Conservation (phyloP, 2,797 vertebrate species). For the Staurois parvus region DNA sequence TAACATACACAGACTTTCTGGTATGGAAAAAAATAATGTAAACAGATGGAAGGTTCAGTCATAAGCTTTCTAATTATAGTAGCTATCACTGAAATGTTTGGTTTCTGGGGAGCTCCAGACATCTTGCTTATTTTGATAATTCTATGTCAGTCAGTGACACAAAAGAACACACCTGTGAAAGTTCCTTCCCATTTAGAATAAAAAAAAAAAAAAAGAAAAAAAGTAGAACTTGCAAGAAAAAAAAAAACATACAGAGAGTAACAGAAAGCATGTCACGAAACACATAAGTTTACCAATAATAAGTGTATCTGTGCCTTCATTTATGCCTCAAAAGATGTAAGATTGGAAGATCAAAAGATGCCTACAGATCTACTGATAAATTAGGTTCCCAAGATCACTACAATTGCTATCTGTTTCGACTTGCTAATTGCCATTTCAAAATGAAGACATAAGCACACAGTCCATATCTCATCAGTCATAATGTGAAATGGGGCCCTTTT, state of each 20-base stretch:
- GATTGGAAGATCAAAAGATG: constrained; percentile 20
- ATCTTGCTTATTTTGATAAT: not conserved
- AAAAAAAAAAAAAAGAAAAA: not conserved
- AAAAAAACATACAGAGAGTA: constrained; percentile 6
- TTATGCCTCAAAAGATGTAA: constrained; percentile 27
- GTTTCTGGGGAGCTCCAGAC: not conserved
- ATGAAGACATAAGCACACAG: not conserved
- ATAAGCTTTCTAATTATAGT: not conserved
- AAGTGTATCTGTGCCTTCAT: not conserved
- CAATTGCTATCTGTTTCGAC: constrained; percentile 25
- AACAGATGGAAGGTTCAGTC: not conserved
- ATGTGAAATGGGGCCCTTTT: not conserved
- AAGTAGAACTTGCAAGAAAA: not conserved
- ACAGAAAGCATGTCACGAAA: not conserved
- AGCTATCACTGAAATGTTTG: not conserved
- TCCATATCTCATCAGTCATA: not conserved
- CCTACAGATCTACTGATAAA: not conserved
- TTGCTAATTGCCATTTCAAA: constrained; percentile 9
- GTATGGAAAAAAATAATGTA: not conserved
- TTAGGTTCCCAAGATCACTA: constrained; percentile 3
- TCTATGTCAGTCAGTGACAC: not conserved
- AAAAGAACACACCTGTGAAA: constrained; percentile 5
- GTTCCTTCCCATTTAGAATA: not conserved
- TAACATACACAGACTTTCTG: not conserved
- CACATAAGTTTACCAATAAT: constrained; percentile 17